Percentiles rank a stretch among this genome's conserved stretches.
Conservation (phyloP, 2,888 invertebrate species). For the Trichopria drosophilae region DNA sequence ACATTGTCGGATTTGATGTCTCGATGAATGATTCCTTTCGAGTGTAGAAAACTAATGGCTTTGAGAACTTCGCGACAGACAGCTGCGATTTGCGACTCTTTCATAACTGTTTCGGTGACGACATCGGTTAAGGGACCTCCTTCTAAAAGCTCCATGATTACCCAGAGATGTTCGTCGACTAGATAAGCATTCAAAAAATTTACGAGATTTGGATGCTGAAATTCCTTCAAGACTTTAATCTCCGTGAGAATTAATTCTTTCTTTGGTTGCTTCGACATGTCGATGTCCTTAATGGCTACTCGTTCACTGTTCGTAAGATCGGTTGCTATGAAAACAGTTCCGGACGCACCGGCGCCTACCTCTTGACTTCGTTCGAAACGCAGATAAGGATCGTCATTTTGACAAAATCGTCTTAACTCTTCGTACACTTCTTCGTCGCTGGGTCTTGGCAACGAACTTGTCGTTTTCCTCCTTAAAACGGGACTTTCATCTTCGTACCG, state of each 20-base stretch:
- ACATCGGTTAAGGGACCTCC: slow-evolving; percentile 97
- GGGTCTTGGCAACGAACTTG: slow-evolving; percentile 62
- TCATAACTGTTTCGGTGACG: slow-evolving; percentile 95
- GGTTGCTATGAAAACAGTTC: slow-evolving; percentile 87
- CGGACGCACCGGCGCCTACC: slow-evolving; percentile 90
- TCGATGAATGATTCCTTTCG: slow-evolving; percentile 87
- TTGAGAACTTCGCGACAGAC: slow-evolving; percentile 87
- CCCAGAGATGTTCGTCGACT: slow-evolving; percentile 92
- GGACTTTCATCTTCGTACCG: slow-evolving; percentile 61
- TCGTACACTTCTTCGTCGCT: slow-evolving; percentile 76
- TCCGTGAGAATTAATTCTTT: slow-evolving; percentile 95
- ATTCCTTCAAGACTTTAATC: slow-evolving; percentile 87
- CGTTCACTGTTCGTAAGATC: slow-evolving; percentile 72
- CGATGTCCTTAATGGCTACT: slow-evolving; percentile 96
- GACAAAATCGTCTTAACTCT: slow-evolving; percentile 78
- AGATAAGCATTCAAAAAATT: slow-evolving; percentile 94
- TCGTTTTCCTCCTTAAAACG: slow-evolving; percentile 65
- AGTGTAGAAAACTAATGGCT: slow-evolving; percentile 87
- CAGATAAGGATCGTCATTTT: slow-evolving; percentile 77
- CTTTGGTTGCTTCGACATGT: slow-evolving; percentile 90
- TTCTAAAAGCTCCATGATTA: slow-evolving; percentile 92
- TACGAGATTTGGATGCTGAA: slow-evolving; percentile 91
- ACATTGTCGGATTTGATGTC: slow-evolving; percentile 99
- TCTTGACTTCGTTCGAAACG: slow-evolving; percentile 82
- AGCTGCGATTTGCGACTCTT: slow-evolving; percentile 94